A percentile compares a stretch with the other conserved stretches of the same genome.
These are phyloP conservation scores for Discoglossus pictus DNA, from an alignment of 2,797 vertebrate genomes.

Conservation along the genomic window DNA sequence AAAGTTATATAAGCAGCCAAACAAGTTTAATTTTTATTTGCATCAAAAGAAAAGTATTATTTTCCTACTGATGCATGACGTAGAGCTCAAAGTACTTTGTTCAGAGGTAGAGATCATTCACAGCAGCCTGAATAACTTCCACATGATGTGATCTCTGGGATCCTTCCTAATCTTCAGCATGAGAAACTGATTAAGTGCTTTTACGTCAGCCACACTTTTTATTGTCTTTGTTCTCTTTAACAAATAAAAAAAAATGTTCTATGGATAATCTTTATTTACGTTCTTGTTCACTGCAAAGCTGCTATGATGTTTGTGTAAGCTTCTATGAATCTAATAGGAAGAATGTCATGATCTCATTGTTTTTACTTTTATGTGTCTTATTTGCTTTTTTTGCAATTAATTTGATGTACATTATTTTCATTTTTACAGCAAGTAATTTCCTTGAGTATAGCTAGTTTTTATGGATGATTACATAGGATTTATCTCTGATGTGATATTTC, in stretches of 20 bases:
- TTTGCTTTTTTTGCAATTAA: background rate
- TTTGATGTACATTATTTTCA: background rate
- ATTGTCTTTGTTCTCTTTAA: constrained; percentile 18
- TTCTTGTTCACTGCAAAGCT: constrained; percentile 5
- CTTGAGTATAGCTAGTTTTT: no score
- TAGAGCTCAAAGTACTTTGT: constrained; percentile 4
- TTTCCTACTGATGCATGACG: constrained; percentile 2
- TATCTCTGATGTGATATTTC: no score
- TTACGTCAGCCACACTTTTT: constrained; percentile 43
- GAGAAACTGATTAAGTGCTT: constrained; percentile 69
- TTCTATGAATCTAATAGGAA: background rate
- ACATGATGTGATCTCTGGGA: constrained; percentile 55
- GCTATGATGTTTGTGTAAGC: background rate
- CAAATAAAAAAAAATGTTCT: constrained; percentile 16
- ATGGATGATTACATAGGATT: no score
- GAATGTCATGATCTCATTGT: background rate
- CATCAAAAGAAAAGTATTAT: background rate
- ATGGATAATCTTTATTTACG: constrained; percentile 20
- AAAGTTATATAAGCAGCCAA: constrained; percentile 5
- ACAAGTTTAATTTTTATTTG: no score
- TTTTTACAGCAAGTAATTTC: no score
- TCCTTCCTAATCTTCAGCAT: constrained; percentile 67
- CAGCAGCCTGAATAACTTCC: constrained; percentile 58
- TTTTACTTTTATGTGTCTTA: background rate
- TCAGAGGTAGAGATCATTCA: constrained; percentile 43